Conservation (phyloP, 30 jellyfish, hydroid and myxozoan genomes). For the Turritopsis rubra region DNA sequence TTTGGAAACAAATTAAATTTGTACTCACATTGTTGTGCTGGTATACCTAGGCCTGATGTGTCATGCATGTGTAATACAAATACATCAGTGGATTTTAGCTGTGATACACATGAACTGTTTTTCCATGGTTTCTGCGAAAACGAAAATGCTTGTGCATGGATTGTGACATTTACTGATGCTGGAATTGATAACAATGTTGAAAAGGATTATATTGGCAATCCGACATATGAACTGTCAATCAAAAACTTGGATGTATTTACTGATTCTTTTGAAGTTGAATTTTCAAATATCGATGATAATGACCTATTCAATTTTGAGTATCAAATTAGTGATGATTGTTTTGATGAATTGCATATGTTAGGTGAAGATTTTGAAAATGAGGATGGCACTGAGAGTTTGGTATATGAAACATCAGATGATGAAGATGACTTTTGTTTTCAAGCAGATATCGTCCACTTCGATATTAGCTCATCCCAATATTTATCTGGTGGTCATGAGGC, state of each 20-base stretch:
- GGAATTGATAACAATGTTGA: neutral
- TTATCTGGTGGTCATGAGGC: too few species aligned
- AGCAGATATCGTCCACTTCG: neutral
- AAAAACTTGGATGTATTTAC: neutral
- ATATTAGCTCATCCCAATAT: neutral
- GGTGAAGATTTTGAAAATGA: neutral
- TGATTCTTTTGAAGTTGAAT: constrained; percentile 10
- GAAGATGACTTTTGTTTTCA: neutral
- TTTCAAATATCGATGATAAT: neutral
- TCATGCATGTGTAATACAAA: neutral
- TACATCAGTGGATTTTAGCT: neutral
- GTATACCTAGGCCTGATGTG: neutral
- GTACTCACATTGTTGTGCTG: neutral
- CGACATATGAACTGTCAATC: neutral
- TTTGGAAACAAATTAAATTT: neutral
- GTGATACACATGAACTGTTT: neutral
- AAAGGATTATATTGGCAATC: neutral
- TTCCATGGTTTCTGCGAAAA: neutral
- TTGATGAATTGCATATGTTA: neutral
- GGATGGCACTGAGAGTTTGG: constrained; percentile 4
- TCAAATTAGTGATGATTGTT: neutral
- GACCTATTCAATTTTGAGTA: neutral
- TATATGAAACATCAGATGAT: constrained; percentile 19
- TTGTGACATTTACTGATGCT: neutral
- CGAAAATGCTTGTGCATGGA: neutral